Conservation (phyloP, 1,140 invertebrate species). For the Drosophila carrolli region DNA sequence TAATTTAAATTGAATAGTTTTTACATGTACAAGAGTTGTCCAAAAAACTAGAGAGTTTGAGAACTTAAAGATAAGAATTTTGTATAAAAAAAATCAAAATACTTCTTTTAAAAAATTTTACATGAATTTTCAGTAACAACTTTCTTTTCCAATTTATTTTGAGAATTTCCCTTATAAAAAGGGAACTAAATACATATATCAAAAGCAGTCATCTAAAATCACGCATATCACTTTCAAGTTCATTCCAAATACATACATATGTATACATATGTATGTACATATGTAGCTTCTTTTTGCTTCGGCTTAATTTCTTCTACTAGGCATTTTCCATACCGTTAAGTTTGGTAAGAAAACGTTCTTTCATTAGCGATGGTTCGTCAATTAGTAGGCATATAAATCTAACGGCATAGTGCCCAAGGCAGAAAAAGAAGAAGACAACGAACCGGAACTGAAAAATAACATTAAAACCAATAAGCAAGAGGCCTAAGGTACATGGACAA, state of each 20-base stretch:
- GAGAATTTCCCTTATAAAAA: conserved; percentile 4
- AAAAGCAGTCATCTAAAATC: conserved; percentile 19
- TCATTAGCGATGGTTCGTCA: conserved; percentile 65
- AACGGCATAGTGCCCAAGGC: conserved; percentile 51
- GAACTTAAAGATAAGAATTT: too few relatives aligned
- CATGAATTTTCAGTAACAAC: not conserved
- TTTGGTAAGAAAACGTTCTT: conserved; percentile 64
- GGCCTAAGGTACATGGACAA: conserved; percentile 12
- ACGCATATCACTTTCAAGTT: conserved; percentile 50
- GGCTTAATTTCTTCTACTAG: conserved; percentile 5
- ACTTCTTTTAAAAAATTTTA: too few relatives aligned
- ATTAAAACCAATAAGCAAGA: conserved; percentile 62
- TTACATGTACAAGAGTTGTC: too few relatives aligned
- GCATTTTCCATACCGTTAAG: conserved; percentile 69
- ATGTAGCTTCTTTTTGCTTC: not conserved
- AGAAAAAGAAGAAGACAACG: conserved; percentile 24
- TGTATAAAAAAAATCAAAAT: too few relatives aligned
- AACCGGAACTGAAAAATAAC: conserved; percentile 69
- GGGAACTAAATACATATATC: conserved; percentile 16
- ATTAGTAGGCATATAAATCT: conserved; percentile 67
- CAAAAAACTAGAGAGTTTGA: too few relatives aligned
- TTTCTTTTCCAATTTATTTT: not conserved
- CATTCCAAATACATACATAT: conserved; percentile 24
- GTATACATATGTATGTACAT: conserved; percentile 5
- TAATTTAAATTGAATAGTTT: too few relatives aligned